Evolutionary conservation across 2,797 vertebrate species (phyloP), one percentile per base, ranked within the genome.

Genomic region (Brachymystax lenok): DNA sequence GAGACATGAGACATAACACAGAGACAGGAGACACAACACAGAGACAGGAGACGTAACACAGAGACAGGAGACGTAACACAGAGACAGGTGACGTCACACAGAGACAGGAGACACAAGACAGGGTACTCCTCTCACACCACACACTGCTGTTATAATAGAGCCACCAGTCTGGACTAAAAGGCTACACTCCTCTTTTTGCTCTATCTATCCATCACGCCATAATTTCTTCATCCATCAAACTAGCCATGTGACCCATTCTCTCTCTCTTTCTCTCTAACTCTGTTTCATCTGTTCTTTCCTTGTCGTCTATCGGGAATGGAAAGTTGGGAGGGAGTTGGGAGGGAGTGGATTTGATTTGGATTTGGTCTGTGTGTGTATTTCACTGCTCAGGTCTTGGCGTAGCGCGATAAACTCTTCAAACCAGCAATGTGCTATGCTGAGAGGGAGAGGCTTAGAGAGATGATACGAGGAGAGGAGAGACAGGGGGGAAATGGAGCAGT

Each of bases 371-470:
- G 51, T 79, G 51, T 80, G 79, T 79, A 80, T 82, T 69, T 76
- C 67, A 80, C 77, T 70, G 75, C 69, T 83, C 30, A 84, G 83
- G 73, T 74, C 84, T 85, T 92, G 91, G 91, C 92, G 92, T 88
- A 79, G 78, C 83, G 93, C 92, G 93, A 90, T 93, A 12, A 46
- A 46, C 1, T 46, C 12, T 46, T 46, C 40, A 46, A 10, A 46
- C 40, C 40, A 46, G 10, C 40, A 46, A 46, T 46, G 40, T 46
- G 40, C 40, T 46, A 10, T 46, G 40, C 40, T 46, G 40, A 75
- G 77, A 61, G 40, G 40, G 40, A 40, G 40, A 40, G 40, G 40
- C 81, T 74, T 68, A 74, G 33, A 70, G 67, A 73, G 76, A 74
- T 66, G 52, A 33, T 16, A 59, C 27, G 7, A 59, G 50, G 61